Conservation (phyloP, 2,113 vertebrate genomes). For the Paraplagusia blochii region DNA sequence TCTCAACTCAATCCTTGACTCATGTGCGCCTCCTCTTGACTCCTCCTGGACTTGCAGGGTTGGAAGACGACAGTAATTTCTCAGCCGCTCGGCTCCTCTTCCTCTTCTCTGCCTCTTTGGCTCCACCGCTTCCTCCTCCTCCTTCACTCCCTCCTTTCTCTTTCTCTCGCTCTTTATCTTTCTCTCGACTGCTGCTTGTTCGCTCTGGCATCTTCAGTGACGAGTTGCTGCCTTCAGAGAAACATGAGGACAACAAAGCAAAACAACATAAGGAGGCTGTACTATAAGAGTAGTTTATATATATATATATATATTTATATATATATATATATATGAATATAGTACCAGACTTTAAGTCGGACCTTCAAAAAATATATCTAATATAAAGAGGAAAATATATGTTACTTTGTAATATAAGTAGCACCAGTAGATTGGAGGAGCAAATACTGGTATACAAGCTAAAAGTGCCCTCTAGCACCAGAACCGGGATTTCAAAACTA, state of each 20-base stretch:
- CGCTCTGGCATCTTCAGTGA: conserved; percentile 78
- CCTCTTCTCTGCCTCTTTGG: conserved; percentile 89
- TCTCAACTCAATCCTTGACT: conserved; percentile 8
- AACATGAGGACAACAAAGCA: not conserved
- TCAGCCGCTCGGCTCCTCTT: conserved; percentile 90
- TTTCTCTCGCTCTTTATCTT: conserved; percentile 82
- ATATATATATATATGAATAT: no score
- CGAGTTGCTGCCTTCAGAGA: conserved; percentile 71
- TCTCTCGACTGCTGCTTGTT: conserved; percentile 72
- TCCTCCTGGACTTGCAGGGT: conserved; percentile 92
- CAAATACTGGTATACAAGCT: no score
- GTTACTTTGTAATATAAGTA: no score
- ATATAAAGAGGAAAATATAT: no score
- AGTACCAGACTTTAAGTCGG: no score
- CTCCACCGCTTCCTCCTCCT: conserved; percentile 59
- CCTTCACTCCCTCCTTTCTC: conserved; percentile 75
- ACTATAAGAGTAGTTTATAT: no score
- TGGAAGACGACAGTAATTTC: conserved; percentile 87
- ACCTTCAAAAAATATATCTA: no score
- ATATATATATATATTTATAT: no score
- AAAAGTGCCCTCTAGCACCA: no score
- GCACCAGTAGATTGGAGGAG: no score
- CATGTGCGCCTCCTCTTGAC: conserved; percentile 78
- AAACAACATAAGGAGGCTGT: no score
- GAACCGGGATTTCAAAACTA: no score